Evolutionary conservation across 92 coral and sea anemone genomes (phyloP).

Genomic region (Desmophyllum pertusum): DNA sequence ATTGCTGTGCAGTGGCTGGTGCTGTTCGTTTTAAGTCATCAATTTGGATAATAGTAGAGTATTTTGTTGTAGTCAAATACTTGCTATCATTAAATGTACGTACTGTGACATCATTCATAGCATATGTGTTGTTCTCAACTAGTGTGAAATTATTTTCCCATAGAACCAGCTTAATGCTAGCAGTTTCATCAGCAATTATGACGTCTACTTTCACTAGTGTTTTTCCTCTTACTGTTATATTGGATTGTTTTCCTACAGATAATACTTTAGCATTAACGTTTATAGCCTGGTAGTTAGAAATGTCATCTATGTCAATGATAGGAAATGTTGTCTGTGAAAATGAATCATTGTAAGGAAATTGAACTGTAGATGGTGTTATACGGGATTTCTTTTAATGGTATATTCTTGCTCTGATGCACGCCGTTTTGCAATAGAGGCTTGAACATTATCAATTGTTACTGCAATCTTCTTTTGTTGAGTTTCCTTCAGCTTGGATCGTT

Average conservation of each 20-base stretch:
- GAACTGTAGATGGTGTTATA: slow-evolving; percentile 33
- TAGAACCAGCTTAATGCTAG: slow-evolving; percentile 28
- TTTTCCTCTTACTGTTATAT: slow-evolving; percentile 31
- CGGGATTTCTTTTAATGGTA: slow-evolving; percentile 35
- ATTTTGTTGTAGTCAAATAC: slow-evolving; percentile 27
- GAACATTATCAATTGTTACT: not conserved
- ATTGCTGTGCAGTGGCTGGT: not conserved
- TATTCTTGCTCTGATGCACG: slow-evolving; percentile 46
- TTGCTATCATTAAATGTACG: slow-evolving; percentile 35
- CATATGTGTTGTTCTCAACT: not conserved
- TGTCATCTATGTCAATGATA: slow-evolving; percentile 26
- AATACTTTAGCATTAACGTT: slow-evolving; percentile 23
- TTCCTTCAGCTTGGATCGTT: not conserved
- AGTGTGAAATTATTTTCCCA: too few relatives aligned
- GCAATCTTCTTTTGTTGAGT: not conserved
- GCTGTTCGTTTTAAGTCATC: slow-evolving; percentile 22
- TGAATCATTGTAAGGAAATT: slow-evolving; percentile 30
- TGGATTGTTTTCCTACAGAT: slow-evolving; percentile 33
- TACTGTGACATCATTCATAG: slow-evolving; percentile 29
- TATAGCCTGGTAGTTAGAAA: slow-evolving; percentile 39
- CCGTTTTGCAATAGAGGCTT: not conserved
- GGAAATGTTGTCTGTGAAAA: slow-evolving; percentile 35
- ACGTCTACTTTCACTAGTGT: slow-evolving; percentile 19
- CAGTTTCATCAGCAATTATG: slow-evolving; percentile 26
- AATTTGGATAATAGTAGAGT: slow-evolving; percentile 24